Percentiles rank a stretch among this genome's conserved stretches.
Evolutionary conservation across 2,888 invertebrate species (phyloP).

Genomic region (Octonoba sinensis): DNA sequence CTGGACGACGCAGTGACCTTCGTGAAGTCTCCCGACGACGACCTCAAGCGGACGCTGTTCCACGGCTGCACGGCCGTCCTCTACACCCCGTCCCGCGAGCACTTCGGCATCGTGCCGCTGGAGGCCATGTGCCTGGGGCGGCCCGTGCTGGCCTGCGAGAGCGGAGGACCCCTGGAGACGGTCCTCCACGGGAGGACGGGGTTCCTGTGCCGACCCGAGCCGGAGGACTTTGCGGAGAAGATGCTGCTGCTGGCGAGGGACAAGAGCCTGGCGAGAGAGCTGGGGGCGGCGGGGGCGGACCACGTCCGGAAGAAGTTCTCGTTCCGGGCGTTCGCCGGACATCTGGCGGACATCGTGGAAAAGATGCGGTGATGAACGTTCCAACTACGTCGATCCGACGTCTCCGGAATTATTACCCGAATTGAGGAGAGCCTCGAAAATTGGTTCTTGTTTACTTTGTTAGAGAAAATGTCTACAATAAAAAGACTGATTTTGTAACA

Average conservation of each 20-base stretch:
- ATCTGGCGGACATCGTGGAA: constrained; percentile 32
- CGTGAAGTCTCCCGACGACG: constrained; percentile 88
- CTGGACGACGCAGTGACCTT: constrained; percentile 83
- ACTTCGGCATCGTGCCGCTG: constrained; percentile 98
- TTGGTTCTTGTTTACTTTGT: too few relatives aligned
- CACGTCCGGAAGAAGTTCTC: constrained; percentile 65
- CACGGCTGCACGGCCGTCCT: constrained; percentile 82
- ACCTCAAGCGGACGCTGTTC: constrained; percentile 86
- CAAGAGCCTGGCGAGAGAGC: constrained; percentile 76
- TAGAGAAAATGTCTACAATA: too few relatives aligned
- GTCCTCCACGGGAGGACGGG: constrained; percentile 84
- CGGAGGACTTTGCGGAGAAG: constrained; percentile 81
- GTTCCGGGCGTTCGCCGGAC: constrained; percentile 51
- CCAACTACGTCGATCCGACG: too few relatives aligned
- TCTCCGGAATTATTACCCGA: too few relatives aligned
- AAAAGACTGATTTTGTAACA: too few relatives aligned
- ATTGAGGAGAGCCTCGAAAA: too few relatives aligned
- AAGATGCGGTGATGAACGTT: neutral
- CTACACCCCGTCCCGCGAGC: constrained; percentile 97
- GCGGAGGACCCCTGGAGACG: constrained; percentile 96
- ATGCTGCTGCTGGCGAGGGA: constrained; percentile 80
- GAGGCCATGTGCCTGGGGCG: constrained; percentile 96
- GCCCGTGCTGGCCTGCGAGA: constrained; percentile 94
- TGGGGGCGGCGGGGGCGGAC: constrained; percentile 75
- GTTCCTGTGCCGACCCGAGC: constrained; percentile 80